Evolutionary conservation across 2,797 vertebrate species (phyloP).

Genomic region (Pogoniulus pusillus): DNA sequence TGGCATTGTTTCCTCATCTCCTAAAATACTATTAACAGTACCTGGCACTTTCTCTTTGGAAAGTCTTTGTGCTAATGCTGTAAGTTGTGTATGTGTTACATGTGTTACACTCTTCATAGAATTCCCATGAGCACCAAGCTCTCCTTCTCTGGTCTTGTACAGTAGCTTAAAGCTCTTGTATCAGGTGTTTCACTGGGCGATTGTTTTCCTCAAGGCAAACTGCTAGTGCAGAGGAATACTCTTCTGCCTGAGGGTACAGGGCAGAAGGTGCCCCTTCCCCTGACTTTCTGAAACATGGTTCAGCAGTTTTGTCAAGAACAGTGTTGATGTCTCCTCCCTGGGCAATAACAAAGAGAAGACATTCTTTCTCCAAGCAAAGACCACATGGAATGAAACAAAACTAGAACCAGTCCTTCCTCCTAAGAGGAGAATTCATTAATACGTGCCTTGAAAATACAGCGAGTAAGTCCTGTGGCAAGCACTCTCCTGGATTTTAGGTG

Average conservation of each 20-base stretch:
- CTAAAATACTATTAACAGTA: not conserved
- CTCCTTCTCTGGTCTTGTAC: not conserved
- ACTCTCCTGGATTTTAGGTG: not conserved
- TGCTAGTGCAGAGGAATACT: not conserved
- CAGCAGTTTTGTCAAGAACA: not conserved
- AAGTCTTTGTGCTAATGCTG: not conserved
- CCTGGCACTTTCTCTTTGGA: fast-evolving
- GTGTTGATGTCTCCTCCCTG: not conserved
- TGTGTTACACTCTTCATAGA: not conserved
- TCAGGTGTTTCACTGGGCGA: not conserved
- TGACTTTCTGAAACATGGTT: not conserved
- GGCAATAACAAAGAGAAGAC: fast-evolving
- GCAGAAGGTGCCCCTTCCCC: not conserved
- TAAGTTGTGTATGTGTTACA: not conserved
- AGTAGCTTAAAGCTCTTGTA: not conserved
- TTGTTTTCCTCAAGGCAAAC: not conserved
- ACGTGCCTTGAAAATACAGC: not conserved
- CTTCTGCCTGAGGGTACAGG: not conserved
- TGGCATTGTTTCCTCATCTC: not conserved
- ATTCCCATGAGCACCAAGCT: not conserved
- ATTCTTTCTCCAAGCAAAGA: not conserved
- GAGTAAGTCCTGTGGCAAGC: not conserved
- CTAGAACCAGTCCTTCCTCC: not conserved
- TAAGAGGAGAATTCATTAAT: not conserved
- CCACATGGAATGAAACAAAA: not conserved